Conservation (phyloP, 2,797 vertebrate genomes). For the Sylvilagus floridanus region DNA sequence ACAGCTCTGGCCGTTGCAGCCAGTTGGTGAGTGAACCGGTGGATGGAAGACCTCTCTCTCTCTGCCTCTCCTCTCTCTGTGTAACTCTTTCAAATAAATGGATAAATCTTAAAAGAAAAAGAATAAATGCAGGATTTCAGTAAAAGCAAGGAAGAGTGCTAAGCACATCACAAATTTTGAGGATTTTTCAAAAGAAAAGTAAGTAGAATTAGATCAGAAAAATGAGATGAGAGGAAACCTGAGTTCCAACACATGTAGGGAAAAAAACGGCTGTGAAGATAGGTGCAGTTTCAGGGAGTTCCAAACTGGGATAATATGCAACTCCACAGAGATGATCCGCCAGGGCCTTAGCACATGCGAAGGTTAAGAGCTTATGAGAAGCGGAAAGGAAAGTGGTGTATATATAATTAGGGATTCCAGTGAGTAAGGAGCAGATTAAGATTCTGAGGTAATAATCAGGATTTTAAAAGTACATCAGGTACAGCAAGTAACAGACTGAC, state of each 20-base stretch:
- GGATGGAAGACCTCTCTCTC: too few species aligned
- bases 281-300: background rate
- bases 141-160: slow-evolving; percentile 39
- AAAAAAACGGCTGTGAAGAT: background rate
- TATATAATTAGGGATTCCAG: background rate
- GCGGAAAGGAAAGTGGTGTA: too few species aligned
- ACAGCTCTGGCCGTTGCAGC: too few species aligned
- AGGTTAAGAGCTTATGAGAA: too few species aligned
- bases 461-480: background rate
- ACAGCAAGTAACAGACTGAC: background rate
- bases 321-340: too few species aligned
- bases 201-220: slow-evolving; percentile 42
- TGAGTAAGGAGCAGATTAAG: slow-evolving; percentile 8
- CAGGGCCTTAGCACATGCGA: too few species aligned
- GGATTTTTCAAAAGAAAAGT: slow-evolving; percentile 49
- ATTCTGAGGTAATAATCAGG: background rate
- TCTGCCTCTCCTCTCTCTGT: too few species aligned
- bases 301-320: background rate
- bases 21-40: too few species aligned
- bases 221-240: slow-evolving; percentile 27
- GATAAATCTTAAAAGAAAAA: too few species aligned
- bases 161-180: slow-evolving; percentile 34
- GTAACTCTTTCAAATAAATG: too few species aligned
- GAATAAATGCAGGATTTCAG: slow-evolving; percentile 9
- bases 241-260: slow-evolving; percentile 6